A percentile compares a stretch with the other conserved stretches of the same genome.
These are phyloP conservation scores for Nasonia giraulti DNA, from an alignment of 1,140 invertebrate species.

Conservation along the genomic window DNA sequence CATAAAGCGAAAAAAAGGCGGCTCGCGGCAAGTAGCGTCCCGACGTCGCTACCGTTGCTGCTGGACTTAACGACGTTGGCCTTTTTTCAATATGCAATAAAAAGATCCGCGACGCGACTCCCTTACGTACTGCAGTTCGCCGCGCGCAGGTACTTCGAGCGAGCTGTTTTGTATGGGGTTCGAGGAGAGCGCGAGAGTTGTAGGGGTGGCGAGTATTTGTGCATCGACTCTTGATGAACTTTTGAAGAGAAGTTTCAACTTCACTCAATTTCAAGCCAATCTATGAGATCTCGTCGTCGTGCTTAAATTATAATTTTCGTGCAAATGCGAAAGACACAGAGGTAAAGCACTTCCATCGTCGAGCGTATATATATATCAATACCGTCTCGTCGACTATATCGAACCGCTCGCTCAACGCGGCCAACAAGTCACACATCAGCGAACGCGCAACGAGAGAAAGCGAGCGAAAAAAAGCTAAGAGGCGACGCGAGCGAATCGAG, in stretches of 20 bases:
- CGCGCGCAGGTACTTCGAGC: background rate
- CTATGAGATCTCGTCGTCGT: too few relatives aligned
- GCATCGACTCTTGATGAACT: background rate
- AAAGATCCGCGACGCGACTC: conserved; percentile 19
- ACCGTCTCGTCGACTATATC: conserved; percentile 18
- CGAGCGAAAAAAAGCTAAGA: conserved; percentile 9
- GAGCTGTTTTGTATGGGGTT: background rate
- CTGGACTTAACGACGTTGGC: conserved; percentile 43
- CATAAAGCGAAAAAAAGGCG: conserved; percentile 32
- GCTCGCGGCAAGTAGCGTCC: conserved; percentile 2
- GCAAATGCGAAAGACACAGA: too few relatives aligned
- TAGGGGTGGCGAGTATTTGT: background rate
- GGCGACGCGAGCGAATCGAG: conserved; percentile 32
- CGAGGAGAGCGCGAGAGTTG: background rate
- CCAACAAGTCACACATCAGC: conserved; percentile 19
- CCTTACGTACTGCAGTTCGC: background rate
- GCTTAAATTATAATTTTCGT: too few relatives aligned
- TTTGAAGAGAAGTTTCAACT: background rate
- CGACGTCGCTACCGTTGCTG: background rate
- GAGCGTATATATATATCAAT: background rate
- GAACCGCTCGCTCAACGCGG: background rate
- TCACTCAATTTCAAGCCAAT: too few relatives aligned
- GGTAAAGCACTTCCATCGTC: too few relatives aligned
- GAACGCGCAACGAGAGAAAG: background rate
- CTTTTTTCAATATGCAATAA: conserved; percentile 47